Conservation (phyloP, 2,113 vertebrate genomes). For the Chlorocebus sabaeus region DNA sequence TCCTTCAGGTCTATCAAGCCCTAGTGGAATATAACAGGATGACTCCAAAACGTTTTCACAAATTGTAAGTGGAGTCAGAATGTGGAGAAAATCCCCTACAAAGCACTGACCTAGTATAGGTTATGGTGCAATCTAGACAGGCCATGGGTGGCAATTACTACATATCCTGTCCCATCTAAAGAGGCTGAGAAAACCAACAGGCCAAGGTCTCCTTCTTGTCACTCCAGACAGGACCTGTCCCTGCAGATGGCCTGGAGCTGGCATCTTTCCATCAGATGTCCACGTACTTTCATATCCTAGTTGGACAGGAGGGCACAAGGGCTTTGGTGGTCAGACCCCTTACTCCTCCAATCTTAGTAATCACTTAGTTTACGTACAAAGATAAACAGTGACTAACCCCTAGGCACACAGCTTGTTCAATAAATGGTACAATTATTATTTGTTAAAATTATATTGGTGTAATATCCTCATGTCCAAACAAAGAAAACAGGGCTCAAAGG, state of each 20-base stretch:
- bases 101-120: not conserved
- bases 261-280: not conserved
- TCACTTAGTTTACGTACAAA: not conserved
- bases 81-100: not conserved
- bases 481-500: not conserved
- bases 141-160: too few relatives aligned
- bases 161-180: not conserved
- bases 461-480: not conserved
- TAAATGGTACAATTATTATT: not conserved
- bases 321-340: not conserved
- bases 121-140: not conserved
- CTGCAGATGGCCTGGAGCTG: not conserved
- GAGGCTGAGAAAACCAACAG: not conserved
- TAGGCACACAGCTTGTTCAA: not conserved
- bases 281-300: not conserved
- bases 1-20: not conserved
- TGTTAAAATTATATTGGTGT: not conserved
- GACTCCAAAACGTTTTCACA: not conserved
- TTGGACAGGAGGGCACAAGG: not conserved
- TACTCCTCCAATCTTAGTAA: not conserved
- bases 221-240: not conserved
- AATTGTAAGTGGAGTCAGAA: not conserved
- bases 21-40: not conserved
- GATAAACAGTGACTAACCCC: not conserved
- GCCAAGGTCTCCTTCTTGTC: not conserved